Base-by-base conservation (phyloP, 2,797 vertebrate genomes). In the Hydrocynus forskahlii region DNA sequence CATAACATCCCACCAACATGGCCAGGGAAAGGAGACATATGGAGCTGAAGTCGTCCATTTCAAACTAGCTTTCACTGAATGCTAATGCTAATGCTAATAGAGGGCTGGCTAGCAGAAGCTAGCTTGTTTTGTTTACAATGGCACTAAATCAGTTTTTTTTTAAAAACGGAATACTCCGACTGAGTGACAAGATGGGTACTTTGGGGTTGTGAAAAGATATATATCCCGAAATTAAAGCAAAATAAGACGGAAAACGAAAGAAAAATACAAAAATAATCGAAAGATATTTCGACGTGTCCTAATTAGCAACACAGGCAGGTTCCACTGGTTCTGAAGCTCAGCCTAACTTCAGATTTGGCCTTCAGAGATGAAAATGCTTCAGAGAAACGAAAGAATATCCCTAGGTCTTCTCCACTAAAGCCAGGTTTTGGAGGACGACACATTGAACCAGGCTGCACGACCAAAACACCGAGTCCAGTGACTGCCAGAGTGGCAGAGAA, bases 1-100 rank as follows among this genome's bases (percentile, higher is more conserved):
- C 97, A 81, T 99, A 99, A 89, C 98, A 99, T 70, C 97, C 98
- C 60, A 98, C 93, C 92, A 99, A 84, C 98, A 99, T 99, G 5
- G 98, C 95, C 81, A 99, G 90, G 35, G 98, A 99, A 23, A 99
- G 91, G 85, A 99, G 89, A 85, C 96, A 96, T 91, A 99, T 99
- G 16, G 97, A 97, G 88, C 91, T 92, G 81, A 99, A 97, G 83
- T 99, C 98, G 87, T 99, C 98, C 97, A 99, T 99, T 73, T 83
- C 73, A 55, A 43, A 68, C 7, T 10, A 40, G 59, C 55, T 16
- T 62, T 52, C n/a, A 57, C 9, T 29, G 3, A 43, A 16, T 14
- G n/a, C 35, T 14, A 19, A 14, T 45, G 23, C 54, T 48, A 29
- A 48, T 7, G 4, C 9, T 13, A 21, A 19, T n/a, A 21, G 6